Evolutionary conservation across 2,113 vertebrate species (phyloP).

Genomic region (Sylvietta virens): DNA sequence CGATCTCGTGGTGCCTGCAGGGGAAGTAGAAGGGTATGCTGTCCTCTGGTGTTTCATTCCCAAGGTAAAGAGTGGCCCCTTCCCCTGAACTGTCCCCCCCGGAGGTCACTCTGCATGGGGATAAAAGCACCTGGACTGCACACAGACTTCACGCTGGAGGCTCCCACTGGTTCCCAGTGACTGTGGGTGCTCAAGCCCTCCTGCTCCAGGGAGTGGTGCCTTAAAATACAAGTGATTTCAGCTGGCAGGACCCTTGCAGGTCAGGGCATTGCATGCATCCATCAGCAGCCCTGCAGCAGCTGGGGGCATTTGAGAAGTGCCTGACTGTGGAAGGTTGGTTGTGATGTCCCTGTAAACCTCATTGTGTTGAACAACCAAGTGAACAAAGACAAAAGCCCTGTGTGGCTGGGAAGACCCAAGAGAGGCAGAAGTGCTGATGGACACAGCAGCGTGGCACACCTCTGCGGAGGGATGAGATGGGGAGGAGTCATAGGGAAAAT

Average conservation of each 20-base stretch:
- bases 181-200: neutral
- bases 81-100: neutral
- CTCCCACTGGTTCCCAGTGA: fast-evolving
- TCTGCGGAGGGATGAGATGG: neutral
- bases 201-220: neutral
- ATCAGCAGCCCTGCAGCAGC: neutral
- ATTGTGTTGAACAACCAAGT: neutral
- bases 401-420: fast-evolving
- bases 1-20: fast-evolving
- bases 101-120: neutral
- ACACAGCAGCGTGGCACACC: too few relatives aligned
- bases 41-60: neutral
- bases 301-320: neutral
- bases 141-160: neutral
- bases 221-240: neutral
- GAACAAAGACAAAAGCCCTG: neutral
- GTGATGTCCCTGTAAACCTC: neutral
- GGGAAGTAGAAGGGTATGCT: neutral
- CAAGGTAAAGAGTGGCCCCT: fast-evolving
- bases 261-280: neutral
- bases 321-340: neutral
- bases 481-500: fast-evolving
- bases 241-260: neutral
- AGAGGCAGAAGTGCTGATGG: neutral
- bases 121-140: too few relatives aligned